phyloP scores from a whole-genome alignment of 2,113 vertebrate genomes.

The Maccullochella peelii region DNA sequence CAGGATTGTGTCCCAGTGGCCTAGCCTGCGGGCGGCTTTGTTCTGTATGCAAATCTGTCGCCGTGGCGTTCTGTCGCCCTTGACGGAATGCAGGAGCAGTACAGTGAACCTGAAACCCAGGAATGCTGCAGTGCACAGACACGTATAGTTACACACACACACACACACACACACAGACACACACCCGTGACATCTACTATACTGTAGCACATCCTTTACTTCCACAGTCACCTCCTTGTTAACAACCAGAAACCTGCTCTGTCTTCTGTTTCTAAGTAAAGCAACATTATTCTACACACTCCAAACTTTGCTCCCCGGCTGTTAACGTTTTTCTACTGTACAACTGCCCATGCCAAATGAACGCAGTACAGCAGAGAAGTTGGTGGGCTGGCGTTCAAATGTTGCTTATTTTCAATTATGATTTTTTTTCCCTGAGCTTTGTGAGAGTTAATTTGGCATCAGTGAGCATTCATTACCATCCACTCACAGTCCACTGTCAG shows the following conservation, averaged over 20 bases:
- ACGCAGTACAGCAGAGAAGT: constrained; percentile 5
- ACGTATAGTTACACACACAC: neutral
- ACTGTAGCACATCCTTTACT: constrained; percentile 31
- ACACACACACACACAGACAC: neutral
- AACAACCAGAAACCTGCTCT: constrained; percentile 52
- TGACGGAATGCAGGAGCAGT: constrained; percentile 78
- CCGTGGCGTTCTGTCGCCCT: constrained; percentile 73
- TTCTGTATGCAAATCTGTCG: constrained; percentile 83
- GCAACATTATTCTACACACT: constrained; percentile 5
- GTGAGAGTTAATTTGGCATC: constrained; percentile 64
- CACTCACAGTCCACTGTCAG: constrained; percentile 44
- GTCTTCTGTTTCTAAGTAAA: constrained; percentile 17
- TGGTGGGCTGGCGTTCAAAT: constrained; percentile 29
- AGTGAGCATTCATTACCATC: constrained; percentile 55
- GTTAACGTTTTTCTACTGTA: neutral
- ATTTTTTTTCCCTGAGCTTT: constrained; percentile 45
- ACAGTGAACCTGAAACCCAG: constrained; percentile 65
- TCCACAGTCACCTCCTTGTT: constrained; percentile 46
- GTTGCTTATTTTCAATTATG: constrained; percentile 63
- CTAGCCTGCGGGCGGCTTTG: constrained; percentile 82
- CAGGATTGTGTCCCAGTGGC: constrained; percentile 79
- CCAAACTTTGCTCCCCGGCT: constrained; percentile 22
- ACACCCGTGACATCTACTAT: constrained; percentile 22
- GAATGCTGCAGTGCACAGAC: constrained; percentile 63
- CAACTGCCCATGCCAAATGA: constrained; percentile 4